phyloP scores from a whole-genome alignment of 2,113 vertebrate species.

The Paraplagusia blochii region DNA sequence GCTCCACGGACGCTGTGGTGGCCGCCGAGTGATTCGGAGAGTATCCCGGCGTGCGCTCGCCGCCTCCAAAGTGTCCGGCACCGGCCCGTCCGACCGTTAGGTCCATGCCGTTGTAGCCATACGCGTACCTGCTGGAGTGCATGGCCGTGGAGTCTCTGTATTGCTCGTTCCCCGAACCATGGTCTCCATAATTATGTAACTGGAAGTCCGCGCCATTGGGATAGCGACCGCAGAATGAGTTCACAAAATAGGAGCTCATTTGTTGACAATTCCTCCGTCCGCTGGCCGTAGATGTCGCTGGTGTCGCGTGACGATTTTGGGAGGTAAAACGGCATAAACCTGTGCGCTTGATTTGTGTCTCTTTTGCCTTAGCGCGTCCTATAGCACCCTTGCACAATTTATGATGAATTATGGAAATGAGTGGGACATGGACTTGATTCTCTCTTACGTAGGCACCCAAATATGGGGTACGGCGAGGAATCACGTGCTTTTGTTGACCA shows the following conservation, averaged over 20 bases:
- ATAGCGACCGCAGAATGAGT: conserved; percentile 99
- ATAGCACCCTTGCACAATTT: conserved; percentile 99
- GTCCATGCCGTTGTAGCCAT: conserved; percentile 99
- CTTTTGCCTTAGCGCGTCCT: conserved; percentile 98
- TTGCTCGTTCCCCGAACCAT: conserved; percentile 93
- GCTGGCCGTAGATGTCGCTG: conserved; percentile 76
- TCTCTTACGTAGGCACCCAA: conserved; percentile 99
- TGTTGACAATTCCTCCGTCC: conserved; percentile 83
- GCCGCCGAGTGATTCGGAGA: conserved; percentile 80
- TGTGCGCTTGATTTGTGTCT: conserved; percentile 99
- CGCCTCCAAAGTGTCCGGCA: conserved; percentile 90
- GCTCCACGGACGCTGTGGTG: conserved; percentile 84
- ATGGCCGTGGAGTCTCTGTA: conserved; percentile 95
- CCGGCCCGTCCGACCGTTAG: conserved; percentile 90
- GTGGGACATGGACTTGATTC: conserved; percentile 99
- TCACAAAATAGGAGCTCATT: conserved; percentile 99
- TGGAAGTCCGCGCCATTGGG: conserved; percentile 99
- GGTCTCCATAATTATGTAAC: conserved; percentile 99
- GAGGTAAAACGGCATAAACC: conserved; percentile 76
- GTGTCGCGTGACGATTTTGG: conserved; percentile 52
- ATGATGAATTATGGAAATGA: conserved; percentile 99
- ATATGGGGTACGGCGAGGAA: conserved; percentile 98
- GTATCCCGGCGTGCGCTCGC: conserved; percentile 88
- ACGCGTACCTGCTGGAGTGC: conserved; percentile 98
- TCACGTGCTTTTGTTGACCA: conserved; percentile 99